Evolutionary conservation across 2,888 invertebrate species (phyloP), one percentile per base, ranked within the genome.

Genomic region (Pilophorus perplexus): DNA sequence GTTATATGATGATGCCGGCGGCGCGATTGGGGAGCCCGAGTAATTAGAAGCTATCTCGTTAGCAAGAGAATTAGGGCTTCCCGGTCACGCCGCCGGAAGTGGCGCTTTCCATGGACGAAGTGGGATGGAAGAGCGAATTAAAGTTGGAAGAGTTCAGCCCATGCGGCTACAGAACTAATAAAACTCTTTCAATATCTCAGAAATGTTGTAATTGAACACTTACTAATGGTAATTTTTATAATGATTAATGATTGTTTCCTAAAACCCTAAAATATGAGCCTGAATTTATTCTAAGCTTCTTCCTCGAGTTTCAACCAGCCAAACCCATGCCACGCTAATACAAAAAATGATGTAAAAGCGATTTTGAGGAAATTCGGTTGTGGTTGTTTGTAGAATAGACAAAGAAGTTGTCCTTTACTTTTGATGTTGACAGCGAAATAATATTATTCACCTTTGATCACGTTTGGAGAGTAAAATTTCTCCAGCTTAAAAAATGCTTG

Each of bases 231-330:
- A n/a, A n/a, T n/a, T n/a, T n/a, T n/a, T n/a, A n/a, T 14, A 38
- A 28, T 20, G 23, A 55, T 10, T 18, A 55, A 16, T 48, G 46
- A 18, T 64, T 48, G n/a, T 55, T 64, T 44, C 44, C 55, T n/a
- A n/a, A n/a, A n/a, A n/a, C 2, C 52, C 20, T 0, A 69, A 52
- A 12, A 66, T 46, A 16, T 82, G n/a, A n/a, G n/a, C 81, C 74
- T 87, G 87, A 73, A 88, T 87, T 73, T 84, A 82, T 54, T 84
- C 80, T 73, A 88, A 80, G 3, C 85, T 85, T 74, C 85, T 86
- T 64, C 86, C 85, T 75, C 85, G 87, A 2, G 87, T 87, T 76
- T 87, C 87, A 18, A 87, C 80, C 71, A 81, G 76, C 23, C 81
- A 75, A 1, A 86, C 85, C 14, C 86, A 80, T 69, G 81, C 76